A percentile compares a stretch with the other conserved stretches of the same genome.
These are phyloP conservation scores for Cyprinodon brontotheroides DNA, from an alignment of 2,113 vertebrate species.

Conservation along the genomic window DNA sequence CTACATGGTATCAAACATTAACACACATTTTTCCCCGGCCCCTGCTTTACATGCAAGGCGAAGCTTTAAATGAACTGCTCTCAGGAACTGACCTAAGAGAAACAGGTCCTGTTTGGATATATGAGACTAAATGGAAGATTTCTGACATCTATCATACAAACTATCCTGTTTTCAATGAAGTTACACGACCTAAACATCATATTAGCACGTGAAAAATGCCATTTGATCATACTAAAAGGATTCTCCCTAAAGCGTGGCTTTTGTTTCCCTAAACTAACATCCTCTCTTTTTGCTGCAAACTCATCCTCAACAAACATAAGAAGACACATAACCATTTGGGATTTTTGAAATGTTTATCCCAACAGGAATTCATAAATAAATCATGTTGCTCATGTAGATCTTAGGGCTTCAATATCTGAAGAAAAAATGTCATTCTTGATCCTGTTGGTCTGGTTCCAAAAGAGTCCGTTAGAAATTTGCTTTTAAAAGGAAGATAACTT, in stretches of 20 bases:
- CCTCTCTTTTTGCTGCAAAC: too few species aligned
- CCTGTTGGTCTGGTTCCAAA: background rate
- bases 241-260: too few species aligned
- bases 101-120: background rate
- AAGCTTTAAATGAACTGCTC: constrained; percentile 74
- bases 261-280: too few species aligned
- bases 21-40: constrained; percentile 17
- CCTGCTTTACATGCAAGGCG: constrained; percentile 45
- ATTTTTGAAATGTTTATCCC: background rate
- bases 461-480: background rate
- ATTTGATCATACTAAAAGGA: background rate
- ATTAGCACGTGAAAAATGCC: background rate
- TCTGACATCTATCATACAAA: background rate
- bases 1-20: constrained; percentile 3
- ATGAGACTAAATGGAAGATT: background rate
- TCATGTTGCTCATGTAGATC: background rate
- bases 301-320: too few species aligned
- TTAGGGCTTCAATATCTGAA: background rate
- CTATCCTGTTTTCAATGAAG: background rate
- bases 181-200: background rate
- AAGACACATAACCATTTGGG: too few species aligned
- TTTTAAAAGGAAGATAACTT: background rate
- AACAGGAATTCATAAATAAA: background rate
- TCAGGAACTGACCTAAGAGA: constrained; percentile 73
- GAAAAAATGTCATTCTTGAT: background rate